Percentiles rank a stretch among this genome's conserved stretches.
phyloP scores from a whole-genome alignment of 2,888 invertebrate species.

The Perdita meconis region DNA sequence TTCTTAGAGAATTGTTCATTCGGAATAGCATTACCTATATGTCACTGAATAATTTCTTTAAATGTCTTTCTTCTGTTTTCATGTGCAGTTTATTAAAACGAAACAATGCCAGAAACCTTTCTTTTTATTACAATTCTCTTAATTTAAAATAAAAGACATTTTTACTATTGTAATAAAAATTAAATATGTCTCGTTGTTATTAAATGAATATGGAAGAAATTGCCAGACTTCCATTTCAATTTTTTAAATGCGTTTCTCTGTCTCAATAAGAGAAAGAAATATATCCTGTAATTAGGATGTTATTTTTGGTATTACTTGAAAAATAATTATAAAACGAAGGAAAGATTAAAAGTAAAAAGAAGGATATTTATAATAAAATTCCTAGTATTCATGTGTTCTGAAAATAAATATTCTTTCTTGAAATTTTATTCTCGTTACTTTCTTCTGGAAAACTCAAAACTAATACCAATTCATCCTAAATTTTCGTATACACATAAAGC shows the following conservation, averaged over 20 bases:
- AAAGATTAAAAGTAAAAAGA: conserved; percentile 5
- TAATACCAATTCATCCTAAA: background rate
- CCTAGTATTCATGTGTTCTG: conserved; percentile 13
- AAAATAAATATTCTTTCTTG: background rate
- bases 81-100: conserved; percentile 9
- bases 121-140: background rate
- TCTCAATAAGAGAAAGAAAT: too few species aligned
- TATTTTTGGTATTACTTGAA: too few species aligned
- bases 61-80: background rate
- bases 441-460: background rate
- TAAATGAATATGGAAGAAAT: background rate
- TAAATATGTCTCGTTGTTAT: background rate
- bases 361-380: conserved; percentile 13
- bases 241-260: conserved; percentile 1
- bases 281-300: too few species aligned
- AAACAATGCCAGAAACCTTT: conserved; percentile 23
- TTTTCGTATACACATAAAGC: background rate
- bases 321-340: background rate
- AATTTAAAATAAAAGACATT: background rate
- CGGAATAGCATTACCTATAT: background rate
- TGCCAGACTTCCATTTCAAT: background rate
- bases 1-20: background rate
- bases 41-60: background rate
- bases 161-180: background rate
- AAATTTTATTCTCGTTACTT: background rate